Evolutionary conservation across 2,113 vertebrate species (phyloP).

Genomic region (Percopsis transmontana): DNA sequence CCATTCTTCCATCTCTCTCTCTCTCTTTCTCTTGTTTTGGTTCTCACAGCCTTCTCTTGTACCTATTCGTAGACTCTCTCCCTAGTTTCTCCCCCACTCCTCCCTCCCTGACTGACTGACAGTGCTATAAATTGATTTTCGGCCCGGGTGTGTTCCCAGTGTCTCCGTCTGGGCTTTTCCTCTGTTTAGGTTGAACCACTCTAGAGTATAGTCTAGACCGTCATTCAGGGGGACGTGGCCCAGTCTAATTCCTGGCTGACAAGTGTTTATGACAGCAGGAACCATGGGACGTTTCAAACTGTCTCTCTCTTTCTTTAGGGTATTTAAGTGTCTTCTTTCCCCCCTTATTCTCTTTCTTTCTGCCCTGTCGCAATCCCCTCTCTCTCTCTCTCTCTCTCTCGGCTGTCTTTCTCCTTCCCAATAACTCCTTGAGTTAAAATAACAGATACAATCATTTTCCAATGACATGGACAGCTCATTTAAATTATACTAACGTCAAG

Average conservation of each 20-base stretch:
- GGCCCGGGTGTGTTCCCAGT: conserved; percentile 66
- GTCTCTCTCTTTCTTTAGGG: conserved; percentile 39
- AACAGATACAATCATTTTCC: conserved; percentile 41
- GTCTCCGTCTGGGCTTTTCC: conserved; percentile 70
- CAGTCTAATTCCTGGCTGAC: conserved; percentile 74
- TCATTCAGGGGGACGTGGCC: conserved; percentile 48
- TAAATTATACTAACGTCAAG: conserved; percentile 31
- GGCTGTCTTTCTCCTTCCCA: background rate
- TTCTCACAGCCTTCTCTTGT: conserved; percentile 3
- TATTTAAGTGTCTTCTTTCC: conserved; percentile 5
- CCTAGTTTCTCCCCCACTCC: conserved; percentile 45
- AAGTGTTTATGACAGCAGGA: conserved; percentile 65
- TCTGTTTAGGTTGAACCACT: conserved; percentile 70
- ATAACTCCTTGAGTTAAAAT: conserved; percentile 32
- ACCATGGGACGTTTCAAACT: conserved; percentile 66
- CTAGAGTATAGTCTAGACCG: conserved; percentile 76
- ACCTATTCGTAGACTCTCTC: background rate
- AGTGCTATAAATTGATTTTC: conserved; percentile 75
- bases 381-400: conserved; percentile 3
- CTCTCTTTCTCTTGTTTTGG: conserved; percentile 2
- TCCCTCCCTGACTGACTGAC: conserved; percentile 49
- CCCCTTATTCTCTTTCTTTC: conserved; percentile 2
- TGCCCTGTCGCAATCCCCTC: conserved; percentile 13
- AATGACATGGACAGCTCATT: conserved; percentile 38
- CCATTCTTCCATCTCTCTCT: conserved; percentile 10